These are phyloP conservation scores for Meloidogyne hapla DNA, from an alignment of 1,140 invertebrate species.

Conservation along the genomic window DNA sequence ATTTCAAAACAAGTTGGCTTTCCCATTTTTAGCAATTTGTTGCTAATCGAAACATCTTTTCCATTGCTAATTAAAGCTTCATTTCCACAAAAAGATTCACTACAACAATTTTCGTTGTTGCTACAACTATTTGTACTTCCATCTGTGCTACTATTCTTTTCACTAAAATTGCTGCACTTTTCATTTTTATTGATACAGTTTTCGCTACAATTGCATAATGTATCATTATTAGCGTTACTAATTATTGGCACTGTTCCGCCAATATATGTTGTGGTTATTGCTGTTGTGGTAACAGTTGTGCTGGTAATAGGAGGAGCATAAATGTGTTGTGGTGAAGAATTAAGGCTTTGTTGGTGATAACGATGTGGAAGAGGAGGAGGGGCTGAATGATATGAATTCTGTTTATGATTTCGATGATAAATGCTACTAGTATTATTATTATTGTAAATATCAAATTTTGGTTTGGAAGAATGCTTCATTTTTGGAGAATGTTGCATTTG, in stretches of 20 bases:
- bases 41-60: no score
- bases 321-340: background rate
- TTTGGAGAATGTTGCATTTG: background rate
- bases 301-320: background rate
- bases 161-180: background rate
- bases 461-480: background rate
- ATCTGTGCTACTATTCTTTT: background rate
- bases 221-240: background rate
- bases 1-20: no score
- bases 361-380: slow-evolving; percentile 12
- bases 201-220: background rate
- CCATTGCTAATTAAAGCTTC: no score
- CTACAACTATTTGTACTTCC: background rate
- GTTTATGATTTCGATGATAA: slow-evolving; percentile 12
- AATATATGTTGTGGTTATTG: slow-evolving; percentile 19
- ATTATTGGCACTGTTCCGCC: slow-evolving; percentile 1
- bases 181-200: background rate
- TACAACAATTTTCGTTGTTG: background rate
- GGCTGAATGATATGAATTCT: background rate
- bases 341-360: background rate
- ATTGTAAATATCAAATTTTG: no score
- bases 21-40: no score
- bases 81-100: no score
- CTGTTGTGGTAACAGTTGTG: background rate
- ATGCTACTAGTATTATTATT: background rate